A percentile compares a stretch with the other conserved stretches of the same genome.
Evolutionary conservation across 2,113 vertebrate species (phyloP).

Genomic region (Asarcornis scutulata): DNA sequence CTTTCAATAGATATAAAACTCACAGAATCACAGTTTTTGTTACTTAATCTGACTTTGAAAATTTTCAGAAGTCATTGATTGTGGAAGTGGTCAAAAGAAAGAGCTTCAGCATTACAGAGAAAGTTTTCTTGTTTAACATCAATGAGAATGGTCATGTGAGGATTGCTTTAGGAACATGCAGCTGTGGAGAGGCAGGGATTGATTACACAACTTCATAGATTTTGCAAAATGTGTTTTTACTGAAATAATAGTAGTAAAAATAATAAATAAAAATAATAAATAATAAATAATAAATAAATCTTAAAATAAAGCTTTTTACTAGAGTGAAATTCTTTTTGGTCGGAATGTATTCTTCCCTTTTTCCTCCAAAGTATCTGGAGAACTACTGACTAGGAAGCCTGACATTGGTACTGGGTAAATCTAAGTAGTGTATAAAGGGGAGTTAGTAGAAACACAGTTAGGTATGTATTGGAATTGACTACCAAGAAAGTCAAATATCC

Average conservation of each 20-base stretch:
- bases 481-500: neutral
- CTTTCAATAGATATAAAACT: neutral
- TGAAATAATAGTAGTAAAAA: neutral
- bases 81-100: neutral
- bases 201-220: neutral
- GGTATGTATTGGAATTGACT: no score
- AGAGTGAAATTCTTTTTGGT: neutral
- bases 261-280: neutral
- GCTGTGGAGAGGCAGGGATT: neutral
- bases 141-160: neutral
- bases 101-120: neutral
- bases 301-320: neutral
- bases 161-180: neutral
- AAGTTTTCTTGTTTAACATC: neutral
- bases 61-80: neutral
- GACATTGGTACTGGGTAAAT: neutral
- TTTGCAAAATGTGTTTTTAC: neutral
- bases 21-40: neutral
- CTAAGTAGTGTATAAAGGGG: neutral
- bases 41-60: neutral
- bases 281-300: neutral
- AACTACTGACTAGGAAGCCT: neutral
- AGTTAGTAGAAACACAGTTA: neutral
- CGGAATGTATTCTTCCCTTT: neutral
- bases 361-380: neutral